Evolutionary conservation across 2,113 vertebrate genomes (phyloP), one percentile per base, ranked within the genome.

Genomic region (Accipiter cooperii): DNA sequence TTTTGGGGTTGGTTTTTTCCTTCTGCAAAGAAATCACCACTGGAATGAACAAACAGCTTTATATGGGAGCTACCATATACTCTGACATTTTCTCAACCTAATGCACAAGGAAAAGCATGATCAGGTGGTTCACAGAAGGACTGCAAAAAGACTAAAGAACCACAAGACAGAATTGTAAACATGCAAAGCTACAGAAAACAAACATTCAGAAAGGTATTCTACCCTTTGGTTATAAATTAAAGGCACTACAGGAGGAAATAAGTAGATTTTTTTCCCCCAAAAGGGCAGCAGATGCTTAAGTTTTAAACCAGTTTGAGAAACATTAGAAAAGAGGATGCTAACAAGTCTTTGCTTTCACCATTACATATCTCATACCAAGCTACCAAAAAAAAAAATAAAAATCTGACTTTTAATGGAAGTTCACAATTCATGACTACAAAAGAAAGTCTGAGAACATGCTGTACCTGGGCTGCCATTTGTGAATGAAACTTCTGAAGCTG

Each of bases 391-490:
- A 47, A 47, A 49, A 49, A 47, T 31, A 24, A 29, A 60, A 51
- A 17, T 6, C 40, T 58, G 66, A 18, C 61, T 92, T 90, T 46
- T 4, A 94, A 24, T n/a, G 1, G 17, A 69, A 88, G 42, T 89
- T 82, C 66, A 89, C 73, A 55, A 49, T 70, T 68, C 57, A 92
- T 7, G n/a, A 87, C 74, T 87, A 87, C 69, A 81, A 81, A 92
- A 91, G 63, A 40, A 73, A 89, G 90, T 87, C 84, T 70, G 55
- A 89, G 92, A 97, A 94, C 93, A 86, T 74, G 95, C 82, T 87
- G 94, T 98, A 99, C 99, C 99, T 99, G 99, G 71, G 99, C 98
- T 71, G 98, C 98, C 82, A 99, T 98, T 97, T 99, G 99, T 66
- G 98, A 98, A 98, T 99, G 99, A 93, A 99, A 98, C 90, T 98